These are phyloP conservation scores for Matsumurasca onukii DNA, from an alignment of 1,140 invertebrate genomes.

Conservation along the genomic window DNA sequence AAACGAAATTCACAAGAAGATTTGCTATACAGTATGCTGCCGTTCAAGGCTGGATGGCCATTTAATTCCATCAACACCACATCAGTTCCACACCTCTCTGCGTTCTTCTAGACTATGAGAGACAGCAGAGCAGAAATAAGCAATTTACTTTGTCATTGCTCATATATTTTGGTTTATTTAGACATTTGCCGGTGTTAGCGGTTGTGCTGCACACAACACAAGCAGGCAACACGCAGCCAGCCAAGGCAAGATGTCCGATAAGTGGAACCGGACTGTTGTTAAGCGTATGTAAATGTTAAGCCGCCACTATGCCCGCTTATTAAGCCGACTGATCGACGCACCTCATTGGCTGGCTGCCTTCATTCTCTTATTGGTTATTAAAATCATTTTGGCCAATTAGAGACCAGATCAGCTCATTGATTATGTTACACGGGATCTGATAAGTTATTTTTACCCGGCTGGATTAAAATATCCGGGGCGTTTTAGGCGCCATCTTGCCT, in stretches of 20 bases:
- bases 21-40: no score
- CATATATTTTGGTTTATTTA: no score
- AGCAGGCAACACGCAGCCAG: no score
- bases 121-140: no score
- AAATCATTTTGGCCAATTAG: constrained; percentile 25
- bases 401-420: constrained; percentile 9
- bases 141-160: no score
- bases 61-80: no score
- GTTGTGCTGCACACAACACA: no score
- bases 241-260: background rate
- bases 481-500: constrained; percentile 16
- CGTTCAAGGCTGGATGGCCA: no score
- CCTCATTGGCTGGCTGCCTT: constrained; percentile 15
- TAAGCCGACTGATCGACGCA: background rate
- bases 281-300: constrained; percentile 23
- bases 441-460: constrained; percentile 16
- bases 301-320: constrained; percentile 5
- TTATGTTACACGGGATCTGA: constrained; percentile 27
- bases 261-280: background rate
- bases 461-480: background rate
- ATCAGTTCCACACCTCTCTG: no score
- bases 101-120: no score
- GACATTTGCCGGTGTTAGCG: no score
- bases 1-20: no score
- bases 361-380: constrained; percentile 27